phyloP scores from a whole-genome alignment of 2,797 vertebrate species.

The Orientallactaga sibirica region DNA sequence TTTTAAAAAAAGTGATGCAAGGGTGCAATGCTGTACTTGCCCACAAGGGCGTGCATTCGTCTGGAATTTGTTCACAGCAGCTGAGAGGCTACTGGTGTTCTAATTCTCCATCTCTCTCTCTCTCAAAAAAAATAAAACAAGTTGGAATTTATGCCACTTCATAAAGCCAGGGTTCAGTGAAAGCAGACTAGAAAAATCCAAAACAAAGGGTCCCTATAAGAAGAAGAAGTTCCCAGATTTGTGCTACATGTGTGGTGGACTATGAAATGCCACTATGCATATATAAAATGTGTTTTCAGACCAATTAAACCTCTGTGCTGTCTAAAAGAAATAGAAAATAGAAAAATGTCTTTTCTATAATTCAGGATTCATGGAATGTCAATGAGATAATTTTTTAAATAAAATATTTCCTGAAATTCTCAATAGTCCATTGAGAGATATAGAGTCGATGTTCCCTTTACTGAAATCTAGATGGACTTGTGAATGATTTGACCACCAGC shows the following conservation, averaged over 20 bases:
- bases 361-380: neutral
- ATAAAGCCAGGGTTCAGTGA: neutral
- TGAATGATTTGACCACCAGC: constrained; percentile 1
- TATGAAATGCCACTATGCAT: constrained; percentile 42
- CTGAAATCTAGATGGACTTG: neutral
- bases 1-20: no score
- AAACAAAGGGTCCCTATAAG: neutral
- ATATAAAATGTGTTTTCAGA: constrained; percentile 20
- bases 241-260: neutral
- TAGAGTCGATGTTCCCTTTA: neutral
- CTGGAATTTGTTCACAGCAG: no score
- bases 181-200: constrained; percentile 7
- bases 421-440: neutral
- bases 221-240: constrained; percentile 35
- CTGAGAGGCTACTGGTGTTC: no score
- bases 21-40: no score
- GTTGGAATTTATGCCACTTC: constrained; percentile 41
- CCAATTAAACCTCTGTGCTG: constrained; percentile 25
- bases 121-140: neutral
- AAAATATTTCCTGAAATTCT: constrained; percentile 24
- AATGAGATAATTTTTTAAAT: neutral
- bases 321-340: constrained; percentile 25
- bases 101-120: no score
- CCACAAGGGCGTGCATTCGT: no score
- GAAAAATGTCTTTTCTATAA: constrained; percentile 2